phyloP scores from a whole-genome alignment of 1,140 invertebrate species.

The Proales similis region DNA sequence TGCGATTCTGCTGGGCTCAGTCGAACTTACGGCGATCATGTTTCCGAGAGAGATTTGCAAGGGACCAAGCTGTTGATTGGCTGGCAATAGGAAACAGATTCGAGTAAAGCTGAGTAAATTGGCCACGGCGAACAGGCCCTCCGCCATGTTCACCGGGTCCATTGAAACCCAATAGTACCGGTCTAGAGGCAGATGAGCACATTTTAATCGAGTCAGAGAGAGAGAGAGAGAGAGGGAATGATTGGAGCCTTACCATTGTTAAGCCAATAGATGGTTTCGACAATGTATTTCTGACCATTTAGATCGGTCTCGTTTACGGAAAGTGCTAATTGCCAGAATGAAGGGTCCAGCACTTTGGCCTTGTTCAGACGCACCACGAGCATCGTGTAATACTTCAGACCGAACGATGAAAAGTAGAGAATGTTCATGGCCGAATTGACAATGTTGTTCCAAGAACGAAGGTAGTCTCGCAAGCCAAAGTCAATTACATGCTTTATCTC shows the following conservation, averaged over 20 bases:
- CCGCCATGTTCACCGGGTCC: constrained; percentile 45
- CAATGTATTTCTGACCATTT: constrained; percentile 20
- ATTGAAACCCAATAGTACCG: constrained; percentile 44
- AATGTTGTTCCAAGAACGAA: constrained; percentile 49
- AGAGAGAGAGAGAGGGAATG: neutral
- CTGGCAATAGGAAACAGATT: constrained; percentile 53
- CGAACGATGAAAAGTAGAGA: constrained; percentile 49
- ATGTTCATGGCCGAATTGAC: constrained; percentile 47
- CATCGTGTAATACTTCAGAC: constrained; percentile 40
- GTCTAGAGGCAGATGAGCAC: constrained; percentile 40
- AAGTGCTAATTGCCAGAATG: constrained; percentile 18
- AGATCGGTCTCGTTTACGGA: neutral
- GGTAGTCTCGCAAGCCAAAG: constrained; percentile 45
- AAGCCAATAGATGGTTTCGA: constrained; percentile 33
- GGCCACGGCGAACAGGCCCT: constrained; percentile 45
- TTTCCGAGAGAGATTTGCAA: constrained; percentile 52
- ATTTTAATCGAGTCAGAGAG: neutral
- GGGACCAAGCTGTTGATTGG: constrained; percentile 53
- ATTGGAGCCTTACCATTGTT: constrained; percentile 24
- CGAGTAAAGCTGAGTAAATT: constrained; percentile 50
- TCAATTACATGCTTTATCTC: constrained; percentile 48
- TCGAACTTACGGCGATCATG: constrained; percentile 47
- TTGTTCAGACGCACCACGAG: neutral
- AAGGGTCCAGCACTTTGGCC: neutral
- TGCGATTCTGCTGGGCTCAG: neutral